Evolutionary conservation across 2,113 vertebrate species (phyloP).

Genomic region (Rhinolophus ferrumequinum): DNA sequence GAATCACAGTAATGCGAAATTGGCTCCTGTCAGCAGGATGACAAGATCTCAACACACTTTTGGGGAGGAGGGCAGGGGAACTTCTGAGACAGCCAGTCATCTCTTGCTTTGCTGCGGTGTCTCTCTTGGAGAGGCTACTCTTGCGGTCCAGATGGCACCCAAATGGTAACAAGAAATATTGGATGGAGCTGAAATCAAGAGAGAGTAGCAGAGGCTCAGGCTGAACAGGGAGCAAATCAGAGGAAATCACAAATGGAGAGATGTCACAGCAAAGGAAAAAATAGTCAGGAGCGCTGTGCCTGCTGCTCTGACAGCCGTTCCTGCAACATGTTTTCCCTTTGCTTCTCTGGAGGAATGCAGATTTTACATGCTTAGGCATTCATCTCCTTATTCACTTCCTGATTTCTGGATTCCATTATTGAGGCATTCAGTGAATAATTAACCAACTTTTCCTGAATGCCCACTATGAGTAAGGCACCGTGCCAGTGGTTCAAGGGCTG

Average conservation of each 20-base stretch:
- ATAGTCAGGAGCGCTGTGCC: conserved; percentile 63
- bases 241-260: conserved; percentile 67
- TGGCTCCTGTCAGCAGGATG: conserved; percentile 54
- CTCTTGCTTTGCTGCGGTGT: not conserved
- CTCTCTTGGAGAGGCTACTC: conserved; percentile 50
- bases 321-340: conserved; percentile 13
- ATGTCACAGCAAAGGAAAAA: conserved; percentile 76
- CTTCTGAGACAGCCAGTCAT: not conserved
- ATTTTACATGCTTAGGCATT: conserved; percentile 24
- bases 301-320: conserved; percentile 72
- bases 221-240: conserved; percentile 59
- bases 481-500: not conserved
- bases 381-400: not conserved
- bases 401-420: not conserved
- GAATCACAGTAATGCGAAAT: conserved; percentile 52
- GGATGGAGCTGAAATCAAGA: conserved; percentile 41
- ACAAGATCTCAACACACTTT: conserved; percentile 17
- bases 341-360: conserved; percentile 49
- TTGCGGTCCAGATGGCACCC: conserved; percentile 71
- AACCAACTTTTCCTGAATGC: not conserved
- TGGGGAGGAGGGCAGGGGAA: conserved; percentile 1
- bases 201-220: conserved; percentile 48
- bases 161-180: conserved; percentile 58
- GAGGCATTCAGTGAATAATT: not conserved
- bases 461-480: not conserved